Evolutionary conservation across 30 jellyfish, hydroid and myxozoan genomes (phyloP), one percentile per base, ranked within the genome.

Genomic region (Morbakka virulenta): DNA sequence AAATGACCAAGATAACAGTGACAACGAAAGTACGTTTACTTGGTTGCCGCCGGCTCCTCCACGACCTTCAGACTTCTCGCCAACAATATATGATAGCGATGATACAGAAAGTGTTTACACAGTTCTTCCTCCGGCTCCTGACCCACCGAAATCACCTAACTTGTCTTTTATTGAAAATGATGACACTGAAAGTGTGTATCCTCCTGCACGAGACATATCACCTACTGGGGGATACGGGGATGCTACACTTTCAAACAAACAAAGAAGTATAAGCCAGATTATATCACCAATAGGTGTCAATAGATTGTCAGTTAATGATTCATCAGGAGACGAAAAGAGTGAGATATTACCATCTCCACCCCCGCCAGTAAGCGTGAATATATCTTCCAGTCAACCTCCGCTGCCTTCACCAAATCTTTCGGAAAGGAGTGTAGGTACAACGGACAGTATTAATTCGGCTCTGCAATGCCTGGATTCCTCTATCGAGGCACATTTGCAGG

Each of bases 11-110:
- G 80, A 63, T 17, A 91, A 79, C 61, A 50, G 88, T 30, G 99
- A 93, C 62, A 76, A 49, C 1, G 99, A 85, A 35, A 93, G 99
- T 48, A 76, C 73, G 78, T 81, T 86, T 73, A 93, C 97, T 0
- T 85, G 93, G 0, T 31, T 93, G 47, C 99, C 99, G 3, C 95
- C 99, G 12, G 90, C 99, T n/a, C 99, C 99, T 2, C 96, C 96
- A 4, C 69, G 68, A 33, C 83, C 85, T 6, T 6, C 13, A 14
- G 52, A 4, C 22, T 24, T 4, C 26, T 4, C 25, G 4, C 12
- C 11, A 4, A 11, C 22, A 4, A 57, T 13, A 9, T n/a, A 24
- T 57, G 31, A 57, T 57, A 13, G 24, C 26, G 24, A n/a, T 13
- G 71, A 57, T 22, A 22, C 24, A 6, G 71, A 11, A 4, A 57